These are phyloP conservation scores for Epistrophe grossulariae DNA, from an alignment of 2,888 invertebrate genomes.

Conservation along the genomic window DNA sequence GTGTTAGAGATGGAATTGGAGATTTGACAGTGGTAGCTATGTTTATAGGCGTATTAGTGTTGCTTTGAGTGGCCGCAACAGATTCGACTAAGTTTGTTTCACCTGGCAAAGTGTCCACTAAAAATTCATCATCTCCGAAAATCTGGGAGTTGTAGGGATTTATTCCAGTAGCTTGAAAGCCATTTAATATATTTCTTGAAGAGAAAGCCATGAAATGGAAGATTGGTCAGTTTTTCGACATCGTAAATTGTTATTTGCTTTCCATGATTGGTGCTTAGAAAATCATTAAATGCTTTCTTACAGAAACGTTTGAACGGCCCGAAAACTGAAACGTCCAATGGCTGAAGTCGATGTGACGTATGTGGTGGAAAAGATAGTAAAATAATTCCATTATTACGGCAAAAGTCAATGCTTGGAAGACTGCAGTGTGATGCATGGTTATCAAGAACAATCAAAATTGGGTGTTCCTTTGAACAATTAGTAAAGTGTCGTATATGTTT, in stretches of 20 bases:
- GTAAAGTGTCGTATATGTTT: too few species aligned
- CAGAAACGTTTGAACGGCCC: neutral
- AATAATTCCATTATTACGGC: too few species aligned
- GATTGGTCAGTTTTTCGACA: too few species aligned
- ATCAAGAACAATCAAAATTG: neutral
- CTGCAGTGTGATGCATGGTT: neutral
- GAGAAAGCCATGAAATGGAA: neutral
- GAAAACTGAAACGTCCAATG: neutral
- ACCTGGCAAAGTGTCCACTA: too few species aligned
- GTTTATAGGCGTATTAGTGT: too few species aligned
- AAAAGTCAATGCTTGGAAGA: neutral
- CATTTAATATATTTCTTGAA: constrained; percentile 21
- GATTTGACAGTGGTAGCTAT: neutral
- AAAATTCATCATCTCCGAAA: too few species aligned
- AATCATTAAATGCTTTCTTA: constrained; percentile 4
- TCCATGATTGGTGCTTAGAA: neutral
- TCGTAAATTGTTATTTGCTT: neutral
- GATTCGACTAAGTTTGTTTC: too few species aligned
- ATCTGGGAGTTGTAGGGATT: constrained; percentile 17
- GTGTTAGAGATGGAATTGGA: too few species aligned
- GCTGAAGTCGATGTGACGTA: neutral
- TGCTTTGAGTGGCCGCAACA: too few species aligned
- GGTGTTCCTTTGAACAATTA: too few species aligned
- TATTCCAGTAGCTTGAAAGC: constrained; percentile 16
- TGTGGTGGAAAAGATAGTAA: too few species aligned